These are phyloP conservation scores for Cottoperca gobio DNA, from an alignment of 2,797 vertebrate species.

Conservation along the genomic window DNA sequence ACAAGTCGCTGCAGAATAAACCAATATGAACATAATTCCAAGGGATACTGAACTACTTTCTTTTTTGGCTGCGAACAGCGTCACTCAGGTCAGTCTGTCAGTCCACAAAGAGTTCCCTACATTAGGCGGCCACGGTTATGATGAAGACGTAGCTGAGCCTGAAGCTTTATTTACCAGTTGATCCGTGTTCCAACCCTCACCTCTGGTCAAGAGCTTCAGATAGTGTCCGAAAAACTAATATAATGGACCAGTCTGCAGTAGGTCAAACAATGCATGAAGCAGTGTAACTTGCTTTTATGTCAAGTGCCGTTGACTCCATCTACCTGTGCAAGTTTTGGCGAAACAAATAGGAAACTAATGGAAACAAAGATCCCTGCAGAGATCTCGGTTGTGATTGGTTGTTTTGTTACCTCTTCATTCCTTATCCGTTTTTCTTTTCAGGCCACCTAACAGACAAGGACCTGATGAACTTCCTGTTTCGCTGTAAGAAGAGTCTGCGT, in stretches of 20 bases:
- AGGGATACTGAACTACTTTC: neutral
- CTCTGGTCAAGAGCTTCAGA: neutral
- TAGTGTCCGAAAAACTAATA: neutral
- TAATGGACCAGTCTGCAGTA: neutral
- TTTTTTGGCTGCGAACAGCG: too few relatives aligned
- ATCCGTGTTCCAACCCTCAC: neutral
- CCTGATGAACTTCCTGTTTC: conserved; percentile 90
- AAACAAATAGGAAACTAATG: neutral
- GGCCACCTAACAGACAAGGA: conserved; percentile 96
- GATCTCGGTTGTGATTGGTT: neutral
- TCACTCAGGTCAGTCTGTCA: too few relatives aligned
- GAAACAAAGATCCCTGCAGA: neutral
- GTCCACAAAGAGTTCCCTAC: too few relatives aligned
- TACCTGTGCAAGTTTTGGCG: neutral
- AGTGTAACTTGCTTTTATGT: neutral
- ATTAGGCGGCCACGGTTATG: too few relatives aligned
- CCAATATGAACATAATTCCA: neutral
- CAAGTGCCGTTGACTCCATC: neutral
- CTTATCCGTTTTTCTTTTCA: conserved; percentile 51
- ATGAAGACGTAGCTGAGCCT: neutral
- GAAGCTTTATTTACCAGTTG: neutral
- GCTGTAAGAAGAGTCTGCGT: conserved; percentile 89
- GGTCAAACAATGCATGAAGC: neutral
- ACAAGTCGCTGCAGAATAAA: neutral
- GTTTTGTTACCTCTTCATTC: neutral